These are phyloP conservation scores for Meteorus colon DNA, from an alignment of 2,888 invertebrate species.

Conservation along the genomic window DNA sequence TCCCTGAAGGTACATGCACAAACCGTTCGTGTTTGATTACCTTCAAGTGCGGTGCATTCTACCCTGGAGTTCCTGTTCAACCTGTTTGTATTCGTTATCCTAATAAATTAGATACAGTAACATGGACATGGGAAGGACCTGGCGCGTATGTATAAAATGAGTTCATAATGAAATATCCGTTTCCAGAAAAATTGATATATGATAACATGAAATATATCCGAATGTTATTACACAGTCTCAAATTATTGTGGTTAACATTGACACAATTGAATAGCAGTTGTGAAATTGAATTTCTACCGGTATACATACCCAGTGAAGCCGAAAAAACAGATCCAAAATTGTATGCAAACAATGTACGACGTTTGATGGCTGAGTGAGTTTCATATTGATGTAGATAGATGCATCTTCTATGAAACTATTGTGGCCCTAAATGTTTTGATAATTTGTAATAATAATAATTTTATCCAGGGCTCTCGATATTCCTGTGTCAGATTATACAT, in stretches of 20 bases:
- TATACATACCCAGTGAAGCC: slow-evolving; percentile 89
- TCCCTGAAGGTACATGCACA: slow-evolving; percentile 97
- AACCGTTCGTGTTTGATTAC: slow-evolving; percentile 93
- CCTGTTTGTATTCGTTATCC: slow-evolving; percentile 94
- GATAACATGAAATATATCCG: slow-evolving; percentile 25
- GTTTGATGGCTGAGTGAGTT: slow-evolving; percentile 91
- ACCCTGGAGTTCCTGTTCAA: slow-evolving; percentile 96
- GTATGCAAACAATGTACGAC: slow-evolving; percentile 91
- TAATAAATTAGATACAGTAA: slow-evolving; percentile 90
- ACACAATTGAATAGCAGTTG: slow-evolving; percentile 91
- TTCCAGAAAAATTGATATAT: not conserved
- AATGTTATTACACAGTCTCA: slow-evolving; percentile 77
- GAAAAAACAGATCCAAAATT: slow-evolving; percentile 91
- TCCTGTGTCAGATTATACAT: slow-evolving; percentile 92
- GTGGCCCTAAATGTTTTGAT: slow-evolving; percentile 14
- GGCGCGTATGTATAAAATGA: slow-evolving; percentile 84
- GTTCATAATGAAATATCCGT: not conserved
- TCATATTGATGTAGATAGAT: not conserved
- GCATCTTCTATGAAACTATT: too few relatives aligned
- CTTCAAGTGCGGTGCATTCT: slow-evolving; percentile 94
- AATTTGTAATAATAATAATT: slow-evolving; percentile 26
- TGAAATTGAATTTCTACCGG: slow-evolving; percentile 94
- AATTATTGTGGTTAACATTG: slow-evolving; percentile 90
- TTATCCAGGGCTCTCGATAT: slow-evolving; percentile 83
- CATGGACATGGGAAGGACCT: slow-evolving; percentile 97